These are phyloP conservation scores for Lepetodrilus schrolli DNA, from an alignment of 2,888 invertebrate genomes.

Conservation along the genomic window DNA sequence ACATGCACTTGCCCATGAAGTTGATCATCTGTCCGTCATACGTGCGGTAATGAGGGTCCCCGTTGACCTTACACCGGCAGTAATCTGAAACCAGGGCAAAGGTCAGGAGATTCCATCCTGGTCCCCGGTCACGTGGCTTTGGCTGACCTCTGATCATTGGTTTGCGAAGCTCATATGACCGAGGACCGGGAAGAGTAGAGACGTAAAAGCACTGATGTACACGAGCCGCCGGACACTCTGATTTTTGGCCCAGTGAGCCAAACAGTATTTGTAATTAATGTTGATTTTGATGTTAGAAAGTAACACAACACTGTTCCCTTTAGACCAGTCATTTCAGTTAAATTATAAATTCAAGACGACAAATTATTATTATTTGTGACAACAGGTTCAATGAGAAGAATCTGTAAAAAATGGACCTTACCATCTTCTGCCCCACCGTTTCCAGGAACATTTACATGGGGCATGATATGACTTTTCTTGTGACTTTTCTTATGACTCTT, in stretches of 20 bases:
- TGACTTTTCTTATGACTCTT: background rate
- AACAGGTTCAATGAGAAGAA: too few relatives aligned
- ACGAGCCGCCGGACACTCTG: too few relatives aligned
- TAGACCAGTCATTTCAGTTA: too few relatives aligned
- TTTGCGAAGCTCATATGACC: too few relatives aligned
- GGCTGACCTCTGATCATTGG: too few relatives aligned
- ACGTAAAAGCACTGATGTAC: too few relatives aligned
- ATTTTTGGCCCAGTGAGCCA: background rate
- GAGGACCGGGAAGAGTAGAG: too few relatives aligned
- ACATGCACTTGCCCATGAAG: conserved; percentile 68
- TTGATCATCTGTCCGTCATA: conserved; percentile 66
- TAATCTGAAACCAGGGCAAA: conserved; percentile 26
- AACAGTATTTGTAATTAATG: background rate
- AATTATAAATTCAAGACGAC: too few relatives aligned
- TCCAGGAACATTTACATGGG: background rate
- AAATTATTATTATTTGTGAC: too few relatives aligned
- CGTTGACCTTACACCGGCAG: conserved; percentile 51
- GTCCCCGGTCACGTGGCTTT: background rate
- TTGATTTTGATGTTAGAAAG: too few relatives aligned
- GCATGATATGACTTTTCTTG: background rate
- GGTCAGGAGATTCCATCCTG: background rate
- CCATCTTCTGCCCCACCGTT: background rate
- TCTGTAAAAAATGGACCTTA: too few relatives aligned
- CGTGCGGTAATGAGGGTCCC: conserved; percentile 71
- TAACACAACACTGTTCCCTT: too few relatives aligned